Base-by-base conservation (phyloP, 2,888 invertebrate species). In the Orchesella flavescens region DNA sequence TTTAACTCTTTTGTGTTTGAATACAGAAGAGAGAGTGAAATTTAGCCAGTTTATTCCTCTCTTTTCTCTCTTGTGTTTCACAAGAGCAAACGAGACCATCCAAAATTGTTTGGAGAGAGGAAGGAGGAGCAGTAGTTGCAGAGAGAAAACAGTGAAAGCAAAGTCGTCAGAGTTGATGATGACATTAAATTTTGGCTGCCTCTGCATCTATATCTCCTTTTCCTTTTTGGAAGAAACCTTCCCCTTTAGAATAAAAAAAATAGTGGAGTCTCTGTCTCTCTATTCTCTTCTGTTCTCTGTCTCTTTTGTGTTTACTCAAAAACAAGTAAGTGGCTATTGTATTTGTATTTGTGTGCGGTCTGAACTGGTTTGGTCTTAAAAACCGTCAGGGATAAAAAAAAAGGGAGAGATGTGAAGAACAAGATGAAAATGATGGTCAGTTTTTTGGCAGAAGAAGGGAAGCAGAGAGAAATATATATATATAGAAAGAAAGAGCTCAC, bases 181-280 rank as follows among this genome's bases (percentile, higher is more conserved):
- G 83, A 83, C 83, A 83, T 83, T 83, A 83, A 83, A 83, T 83
- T 74, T 83, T 83, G 83, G 83, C 83, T 83, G 78, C 55, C 57
- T 66, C 68, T 59, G 13, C 24, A 57, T 24, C 10, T 12, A 59
- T n/a, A n/a, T n/a, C 21, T 59, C 21, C 19, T 59, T 19, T 59
- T 57, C 46, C 15, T 63, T 63, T 21, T 12, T 17, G n/a, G 55
- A 55, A 12, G 44, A 44, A 44, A 44, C 44, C 49, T 49, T n/a
- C 49, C 12, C 15, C 49, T 49, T 49, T 49, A 10, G 3, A 12
- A 49, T 7, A 15, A 34, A 2, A 4, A 7, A 34, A 7, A n/a
- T n/a, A n/a, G n/a, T n/a, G n/a, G n/a, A n/a, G n/a, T n/a, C n/a
- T n/a, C n/a, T n/a, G n/a, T n/a, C n/a, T 46, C 46, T 46, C 46